Conservation (phyloP, 2,797 vertebrate genomes). For the Hyperoplus immaculatus region DNA sequence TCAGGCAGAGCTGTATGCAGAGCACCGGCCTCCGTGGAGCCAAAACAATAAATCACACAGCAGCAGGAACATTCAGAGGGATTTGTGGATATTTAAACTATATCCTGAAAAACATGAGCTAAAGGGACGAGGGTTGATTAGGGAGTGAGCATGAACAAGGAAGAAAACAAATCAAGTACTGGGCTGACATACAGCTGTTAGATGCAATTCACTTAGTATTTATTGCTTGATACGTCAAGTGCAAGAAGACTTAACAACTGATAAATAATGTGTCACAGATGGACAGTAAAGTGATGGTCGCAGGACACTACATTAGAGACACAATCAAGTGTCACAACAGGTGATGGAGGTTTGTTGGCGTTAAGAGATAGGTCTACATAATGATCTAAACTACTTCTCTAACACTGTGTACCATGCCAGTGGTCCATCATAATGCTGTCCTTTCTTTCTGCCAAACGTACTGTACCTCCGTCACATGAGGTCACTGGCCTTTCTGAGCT, state of each 20-base stretch:
- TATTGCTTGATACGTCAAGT: background rate
- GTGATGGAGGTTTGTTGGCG: constrained; percentile 4
- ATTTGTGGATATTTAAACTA: constrained; percentile 38
- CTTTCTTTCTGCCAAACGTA: constrained; percentile 41
- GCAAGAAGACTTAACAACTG: background rate
- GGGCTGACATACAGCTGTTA: background rate
- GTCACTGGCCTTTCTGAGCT: constrained; percentile 56
- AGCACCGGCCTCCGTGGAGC: constrained; percentile 10
- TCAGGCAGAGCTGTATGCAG: constrained; percentile 30
- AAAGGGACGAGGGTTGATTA: background rate
- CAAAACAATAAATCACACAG: constrained; percentile 35
- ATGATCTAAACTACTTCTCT: constrained; percentile 22
- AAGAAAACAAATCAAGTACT: constrained; percentile 9
- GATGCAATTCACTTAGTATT: background rate
- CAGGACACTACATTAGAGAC: background rate
- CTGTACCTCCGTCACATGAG: constrained; percentile 38
- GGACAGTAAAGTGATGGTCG: background rate
- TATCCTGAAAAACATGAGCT: constrained; percentile 29
- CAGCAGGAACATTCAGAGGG: constrained; percentile 1
- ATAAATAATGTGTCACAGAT: background rate
- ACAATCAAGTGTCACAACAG: background rate
- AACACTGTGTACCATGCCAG: constrained; percentile 34
- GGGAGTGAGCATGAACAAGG: background rate
- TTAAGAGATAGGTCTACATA: background rate
- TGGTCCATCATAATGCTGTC: constrained; percentile 26